These are phyloP conservation scores for Neodiprion virginianus DNA, from an alignment of 1,140 invertebrate species.

Conservation along the genomic window DNA sequence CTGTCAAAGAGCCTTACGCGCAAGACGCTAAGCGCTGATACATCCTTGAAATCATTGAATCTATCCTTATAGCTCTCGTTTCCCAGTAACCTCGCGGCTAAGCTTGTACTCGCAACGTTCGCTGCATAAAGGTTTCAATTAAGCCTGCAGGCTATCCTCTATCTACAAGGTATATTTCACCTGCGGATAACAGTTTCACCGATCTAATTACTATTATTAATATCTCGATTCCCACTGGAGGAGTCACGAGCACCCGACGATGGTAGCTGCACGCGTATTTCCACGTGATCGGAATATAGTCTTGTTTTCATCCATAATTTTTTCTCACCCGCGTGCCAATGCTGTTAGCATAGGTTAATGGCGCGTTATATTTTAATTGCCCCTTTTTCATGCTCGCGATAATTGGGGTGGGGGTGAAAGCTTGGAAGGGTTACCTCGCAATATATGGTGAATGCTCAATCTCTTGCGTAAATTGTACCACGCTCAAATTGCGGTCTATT, in stretches of 20 bases:
- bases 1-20: too few relatives aligned
- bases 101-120: too few relatives aligned
- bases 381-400: background rate
- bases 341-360: background rate
- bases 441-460: background rate
- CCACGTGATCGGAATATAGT: too few relatives aligned
- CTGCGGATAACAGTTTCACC: background rate
- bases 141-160: background rate
- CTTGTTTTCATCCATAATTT: too few relatives aligned
- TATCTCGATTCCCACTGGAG: background rate
- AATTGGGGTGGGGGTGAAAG: background rate
- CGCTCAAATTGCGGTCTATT: too few relatives aligned
- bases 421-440: background rate
- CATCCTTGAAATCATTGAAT: too few relatives aligned
- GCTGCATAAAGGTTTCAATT: background rate
- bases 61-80: too few relatives aligned
- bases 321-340: background rate
- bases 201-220: slow-evolving; percentile 1
- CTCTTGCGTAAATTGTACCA: background rate
- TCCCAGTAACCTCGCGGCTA: too few relatives aligned
- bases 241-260: background rate
- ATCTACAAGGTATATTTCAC: too few relatives aligned
- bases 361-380: background rate
- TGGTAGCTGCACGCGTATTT: too few relatives aligned
- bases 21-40: too few relatives aligned